Percentiles rank a stretch among this genome's conserved stretches.
phyloP scores from a whole-genome alignment of 2,797 vertebrate species.

The Gambelia wislizenii region DNA sequence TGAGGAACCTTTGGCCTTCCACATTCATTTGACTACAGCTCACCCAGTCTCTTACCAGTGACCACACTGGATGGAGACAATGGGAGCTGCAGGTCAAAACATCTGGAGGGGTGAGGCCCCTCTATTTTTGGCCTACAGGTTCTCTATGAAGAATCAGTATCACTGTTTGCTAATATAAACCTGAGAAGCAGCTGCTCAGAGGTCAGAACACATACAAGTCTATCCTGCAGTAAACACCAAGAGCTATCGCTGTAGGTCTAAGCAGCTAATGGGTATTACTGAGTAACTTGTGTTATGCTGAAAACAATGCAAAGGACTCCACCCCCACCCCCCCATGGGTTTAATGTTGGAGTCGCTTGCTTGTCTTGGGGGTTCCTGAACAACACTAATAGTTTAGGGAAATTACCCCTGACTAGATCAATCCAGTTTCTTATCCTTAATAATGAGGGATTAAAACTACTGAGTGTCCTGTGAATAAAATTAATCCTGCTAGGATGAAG shows the following conservation, averaged over 20 bases:
- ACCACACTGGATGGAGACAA: not conserved
- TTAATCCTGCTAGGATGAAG: conserved; percentile 31
- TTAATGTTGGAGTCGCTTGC: not conserved
- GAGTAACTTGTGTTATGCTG: not conserved
- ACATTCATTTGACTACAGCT: too few relatives aligned
- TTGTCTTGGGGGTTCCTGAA: not conserved
- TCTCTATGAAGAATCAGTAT: not conserved
- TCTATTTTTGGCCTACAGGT: not conserved
- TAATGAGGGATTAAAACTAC: conserved; percentile 29
- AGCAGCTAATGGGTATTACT: not conserved
- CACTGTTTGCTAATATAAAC: not conserved
- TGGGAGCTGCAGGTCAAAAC: not conserved
- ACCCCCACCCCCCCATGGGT: not conserved
- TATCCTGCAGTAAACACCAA: not conserved
- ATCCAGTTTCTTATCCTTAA: conserved; percentile 25
- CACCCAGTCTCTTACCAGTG: too few relatives aligned
- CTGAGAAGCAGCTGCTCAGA: not conserved
- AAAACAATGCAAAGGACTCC: too few relatives aligned
- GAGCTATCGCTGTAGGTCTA: not conserved
- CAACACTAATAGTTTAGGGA: not conserved
- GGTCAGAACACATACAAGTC: not conserved
- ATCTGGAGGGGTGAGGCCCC: not conserved
- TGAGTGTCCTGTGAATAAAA: conserved; percentile 17
- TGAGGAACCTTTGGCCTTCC: too few relatives aligned
- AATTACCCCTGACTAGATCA: not conserved